Evolutionary conservation across 2,888 invertebrate genomes (phyloP), one percentile per base, ranked within the genome.

Genomic region (Agrochola circellaris): DNA sequence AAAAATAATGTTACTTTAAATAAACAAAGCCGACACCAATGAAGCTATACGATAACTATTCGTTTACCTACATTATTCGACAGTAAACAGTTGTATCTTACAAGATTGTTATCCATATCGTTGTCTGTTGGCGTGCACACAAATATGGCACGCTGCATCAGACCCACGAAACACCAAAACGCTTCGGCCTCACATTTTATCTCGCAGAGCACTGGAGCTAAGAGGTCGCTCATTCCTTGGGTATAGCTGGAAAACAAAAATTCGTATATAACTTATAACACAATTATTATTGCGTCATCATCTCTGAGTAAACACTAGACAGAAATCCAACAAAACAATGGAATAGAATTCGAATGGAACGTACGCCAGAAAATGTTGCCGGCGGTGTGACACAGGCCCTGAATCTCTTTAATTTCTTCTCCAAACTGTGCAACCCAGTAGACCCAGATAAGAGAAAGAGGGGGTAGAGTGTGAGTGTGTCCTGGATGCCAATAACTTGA

Each of bases 141-240:
- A 91, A 99, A 99, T 87, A 99, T 98, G 0, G 99, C 99, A 88
- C 98, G 97, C 91, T 99, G 98, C 99, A 99, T 99, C 78, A 99
- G 97, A 0, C 99, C 99, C 45, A 99, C 99, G 94, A 99, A 99
- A 92, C 99, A 99, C 99, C 99, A 99, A 93, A 99, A 99, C 0
- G 99, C 98, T 92, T 99, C 99, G 3, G 99, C 98, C 95, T 99
- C 99, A 91, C 99, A 98, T 92, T 99, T 98, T 91, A 99, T 98
- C 93, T 99, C 99, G 86, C 99, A 99, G 38, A 99, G 95, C 11
- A 99, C 98, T 0, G 99, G 99, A 4, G 99, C 98, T 79, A 99
- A 94, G 15, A 99, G 97, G 93, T 99, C 99, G 90, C 99, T 99
- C 99, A 99, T 99, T 45, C 99, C 99, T 97, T 99, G 99, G 0